Evolutionary conservation across 1,140 invertebrate genomes (phyloP).

Genomic region (Triops cancriformis): DNA sequence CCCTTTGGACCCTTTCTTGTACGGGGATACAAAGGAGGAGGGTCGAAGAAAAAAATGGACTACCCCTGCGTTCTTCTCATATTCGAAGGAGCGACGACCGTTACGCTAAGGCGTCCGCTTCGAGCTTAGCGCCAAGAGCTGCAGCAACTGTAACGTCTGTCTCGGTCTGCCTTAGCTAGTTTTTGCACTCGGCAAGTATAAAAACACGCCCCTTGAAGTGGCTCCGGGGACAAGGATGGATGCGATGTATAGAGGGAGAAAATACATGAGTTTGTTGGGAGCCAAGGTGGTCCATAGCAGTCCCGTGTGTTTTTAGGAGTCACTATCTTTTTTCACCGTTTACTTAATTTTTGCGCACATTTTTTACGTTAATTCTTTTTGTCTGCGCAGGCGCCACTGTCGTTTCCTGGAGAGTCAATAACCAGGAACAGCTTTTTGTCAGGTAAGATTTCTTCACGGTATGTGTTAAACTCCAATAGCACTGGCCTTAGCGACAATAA

Average conservation of each 20-base stretch:
- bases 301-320: neutral
- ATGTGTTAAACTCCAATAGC: neutral
- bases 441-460: constrained; percentile 23
- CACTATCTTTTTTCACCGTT: neutral
- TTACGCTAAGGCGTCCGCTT: neutral
- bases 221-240: neutral
- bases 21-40: neutral
- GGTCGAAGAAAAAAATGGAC: neutral
- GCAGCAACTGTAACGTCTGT: neutral
- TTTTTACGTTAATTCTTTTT: constrained; percentile 26
- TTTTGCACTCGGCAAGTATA: neutral
- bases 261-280: too few relatives aligned
- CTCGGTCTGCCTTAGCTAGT: neutral
- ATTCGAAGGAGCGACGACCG: neutral
- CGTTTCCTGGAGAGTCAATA: constrained; percentile 88
- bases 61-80: neutral
- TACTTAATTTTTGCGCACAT: neutral
- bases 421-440: constrained; percentile 79
- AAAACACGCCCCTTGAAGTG: neutral
- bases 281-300: neutral
- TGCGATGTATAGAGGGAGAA: neutral
- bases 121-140: neutral
- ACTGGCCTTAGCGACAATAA: neutral
- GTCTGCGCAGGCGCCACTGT: constrained; percentile 74
- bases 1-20: neutral